Evolutionary conservation across 2,797 vertebrate species (phyloP), one percentile per base, ranked within the genome.

Genomic region (Gambusia yucatana): DNA sequence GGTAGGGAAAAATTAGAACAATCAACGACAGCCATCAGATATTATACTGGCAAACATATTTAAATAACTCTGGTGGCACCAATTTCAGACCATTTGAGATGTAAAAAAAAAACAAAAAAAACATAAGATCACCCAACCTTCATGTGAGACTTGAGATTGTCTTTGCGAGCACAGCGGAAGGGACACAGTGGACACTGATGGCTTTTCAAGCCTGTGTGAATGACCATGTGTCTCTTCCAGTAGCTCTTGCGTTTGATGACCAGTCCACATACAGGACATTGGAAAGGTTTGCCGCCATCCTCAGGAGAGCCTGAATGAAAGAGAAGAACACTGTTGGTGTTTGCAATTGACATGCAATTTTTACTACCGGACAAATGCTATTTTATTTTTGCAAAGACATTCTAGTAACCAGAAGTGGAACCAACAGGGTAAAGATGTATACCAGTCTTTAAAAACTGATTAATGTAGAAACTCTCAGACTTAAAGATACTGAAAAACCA

Each of bases 71-170:
- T 5, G 0, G 14, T 28, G 57, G 47, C 33, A 77, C 28, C 70
- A 77, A n/a, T 72, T 52, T n/a, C 78, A 39, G 9, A 41, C 11
- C 20, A 67, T 67, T 11, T 41, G 36, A 25, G 20, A 41, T 41
- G 22, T 81, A 75, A 72, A 52, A 22, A 41, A 0, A 9, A 48
- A 48, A 39, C 7, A 20, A 81, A 71, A 75, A 67, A 61, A 30
- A 13, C 3, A 43, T 71, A 76, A 11, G 20, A 74, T 63, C 79
- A 33, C 82, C 91, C 93, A 96, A 99, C 98, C 98, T 99, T 99
- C 98, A 99, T 99, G 94, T 99, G 98, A 92, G 98, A 99, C 96
- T 99, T 99, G 89, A 99, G 98, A 99, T 99, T 99, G 97, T 99
- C 98, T 98, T 99, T 99, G 96, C 98, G 98, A 94, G 98, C 98